Evolutionary conservation across 2,113 vertebrate species (phyloP).

Genomic region (Eublepharis macularius): DNA sequence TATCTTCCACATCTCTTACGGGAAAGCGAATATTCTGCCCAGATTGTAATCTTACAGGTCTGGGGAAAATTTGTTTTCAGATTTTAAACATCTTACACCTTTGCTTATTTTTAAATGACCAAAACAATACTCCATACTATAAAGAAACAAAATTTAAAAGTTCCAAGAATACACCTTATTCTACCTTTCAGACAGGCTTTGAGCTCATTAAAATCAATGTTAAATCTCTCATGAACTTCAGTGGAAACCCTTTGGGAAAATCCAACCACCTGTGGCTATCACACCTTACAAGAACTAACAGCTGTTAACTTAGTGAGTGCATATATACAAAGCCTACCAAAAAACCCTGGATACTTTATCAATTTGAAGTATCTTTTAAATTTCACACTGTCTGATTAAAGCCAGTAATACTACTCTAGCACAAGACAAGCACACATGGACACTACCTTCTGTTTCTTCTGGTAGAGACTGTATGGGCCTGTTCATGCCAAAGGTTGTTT

Average conservation of each 20-base stretch:
- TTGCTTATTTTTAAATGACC: not conserved
- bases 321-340: constrained; percentile 34
- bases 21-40: not conserved
- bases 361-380: constrained; percentile 15
- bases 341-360: constrained; percentile 7
- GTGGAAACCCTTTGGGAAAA: constrained; percentile 52
- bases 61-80: not conserved
- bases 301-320: constrained; percentile 41
- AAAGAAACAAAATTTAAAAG: constrained; percentile 18
- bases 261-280: constrained; percentile 56
- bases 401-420: constrained; percentile 4
- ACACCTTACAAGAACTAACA: constrained; percentile 44
- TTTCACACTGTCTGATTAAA: constrained; percentile 17
- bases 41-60: not conserved
- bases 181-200: constrained; percentile 22
- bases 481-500: constrained; percentile 45
- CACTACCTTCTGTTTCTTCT: constrained; percentile 16
- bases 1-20: not conserved
- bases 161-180: constrained; percentile 43
- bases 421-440: constrained; percentile 18
- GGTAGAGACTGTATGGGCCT: constrained; percentile 35
- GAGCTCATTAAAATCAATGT: constrained; percentile 41
- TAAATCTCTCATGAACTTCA: constrained; percentile 31
- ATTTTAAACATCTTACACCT: not conserved
- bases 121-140: not conserved